Base-by-base conservation (phyloP, 1,140 invertebrate species). In the Orussus abietinus region DNA sequence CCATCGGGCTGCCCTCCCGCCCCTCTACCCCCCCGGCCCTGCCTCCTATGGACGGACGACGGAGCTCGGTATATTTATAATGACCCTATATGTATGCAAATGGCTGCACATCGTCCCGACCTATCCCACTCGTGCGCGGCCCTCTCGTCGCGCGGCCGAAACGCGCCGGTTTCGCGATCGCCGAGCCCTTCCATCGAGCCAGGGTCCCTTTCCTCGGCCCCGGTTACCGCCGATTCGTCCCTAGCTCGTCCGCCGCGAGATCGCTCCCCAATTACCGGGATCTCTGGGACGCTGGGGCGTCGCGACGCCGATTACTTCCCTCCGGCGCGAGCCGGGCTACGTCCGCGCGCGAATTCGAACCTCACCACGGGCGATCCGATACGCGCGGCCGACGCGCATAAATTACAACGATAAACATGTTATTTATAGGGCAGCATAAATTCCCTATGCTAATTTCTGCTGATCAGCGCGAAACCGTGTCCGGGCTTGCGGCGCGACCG, bases 21-120 rank as follows among this genome's bases (percentile, higher is more conserved):
- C 42, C 17, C 34, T 38, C 34, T 26, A 10, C 5, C 18, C 10
- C 19, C 14, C 30, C 21, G n/a, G 19, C 44, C 56, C 51, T 58
- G 45, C 49, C 55, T 49, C 56, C 62, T 62, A 71, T 62, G 57
- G 63, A 58, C 47, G 63, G 59, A 61, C 59, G 59, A 56, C 56
- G 49, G 52, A 64, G 64, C 53, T 58, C 56, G 61, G 66, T 72
- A 68, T 71, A 71, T 70, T 71, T 66, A 69, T 73, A 73, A 71
- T 73, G 67, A 70, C 56, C 67, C 67, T 69, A 73, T 73, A 73
- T 73, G 64, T 73, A 73, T 73, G 69, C 69, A 73, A 73, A 73
- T 71, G 67, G 68, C 55, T 63, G 66, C 66, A 68, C 65, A 68
- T 68, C 64, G 62, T 62, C 61, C 59, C 51, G 56, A 64, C 56